Evolutionary conservation across 2,797 vertebrate genomes (phyloP).

Genomic region (Pipistrellus pipistrellus): DNA sequence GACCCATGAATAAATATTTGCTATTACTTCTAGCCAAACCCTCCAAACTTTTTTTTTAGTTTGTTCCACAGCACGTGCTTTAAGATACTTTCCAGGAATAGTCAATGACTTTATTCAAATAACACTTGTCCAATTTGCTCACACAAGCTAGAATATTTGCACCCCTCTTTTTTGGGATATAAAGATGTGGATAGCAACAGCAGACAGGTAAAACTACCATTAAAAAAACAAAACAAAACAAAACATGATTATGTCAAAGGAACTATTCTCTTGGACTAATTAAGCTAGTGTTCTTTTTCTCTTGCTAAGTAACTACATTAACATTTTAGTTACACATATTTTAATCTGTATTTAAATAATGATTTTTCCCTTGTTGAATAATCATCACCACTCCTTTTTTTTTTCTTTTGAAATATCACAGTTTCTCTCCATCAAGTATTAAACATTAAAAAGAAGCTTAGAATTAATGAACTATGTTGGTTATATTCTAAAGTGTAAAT

Average conservation of each 20-base stretch:
- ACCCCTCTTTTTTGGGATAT: background rate
- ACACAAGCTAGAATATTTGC: background rate
- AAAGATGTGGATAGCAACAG: background rate
- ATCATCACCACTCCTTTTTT: background rate
- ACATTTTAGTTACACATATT: background rate
- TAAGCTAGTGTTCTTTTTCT: background rate
- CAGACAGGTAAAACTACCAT: background rate
- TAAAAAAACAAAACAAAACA: background rate
- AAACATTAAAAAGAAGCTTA: background rate
- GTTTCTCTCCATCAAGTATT: constrained; percentile 8
- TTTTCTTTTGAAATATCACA: background rate
- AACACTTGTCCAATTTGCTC: background rate
- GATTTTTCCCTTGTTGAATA: background rate
- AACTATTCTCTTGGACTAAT: background rate
- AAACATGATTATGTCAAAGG: background rate
- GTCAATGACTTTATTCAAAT: background rate
- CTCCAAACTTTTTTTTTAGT: background rate
- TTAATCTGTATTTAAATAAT: constrained; percentile 5
- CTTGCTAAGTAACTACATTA: background rate
- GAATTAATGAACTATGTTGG: constrained; percentile 1
- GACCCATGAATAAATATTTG: background rate
- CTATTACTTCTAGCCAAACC: background rate
- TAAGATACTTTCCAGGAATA: background rate
- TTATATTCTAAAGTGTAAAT: background rate
- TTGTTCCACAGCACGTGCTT: background rate